Evolutionary conservation across 2,797 vertebrate species (phyloP), one percentile per base, ranked within the genome.

Genomic region (Megalops cyprinoides): DNA sequence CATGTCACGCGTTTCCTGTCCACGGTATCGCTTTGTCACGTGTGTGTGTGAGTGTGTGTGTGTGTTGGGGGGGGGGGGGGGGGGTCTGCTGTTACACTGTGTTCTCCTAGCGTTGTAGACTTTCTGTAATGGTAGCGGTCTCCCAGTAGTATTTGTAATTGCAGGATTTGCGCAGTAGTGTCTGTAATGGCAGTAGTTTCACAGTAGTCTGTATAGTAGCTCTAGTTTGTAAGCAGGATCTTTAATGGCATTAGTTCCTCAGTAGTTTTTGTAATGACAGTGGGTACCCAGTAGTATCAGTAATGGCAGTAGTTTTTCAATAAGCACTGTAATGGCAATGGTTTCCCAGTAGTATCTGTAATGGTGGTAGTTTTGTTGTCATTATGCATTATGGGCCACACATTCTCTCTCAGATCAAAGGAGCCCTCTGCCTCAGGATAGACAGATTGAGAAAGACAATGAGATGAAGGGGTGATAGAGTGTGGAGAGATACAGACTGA

Each of bases 381-480:
- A n/a, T n/a, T n/a, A n/a, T n/a, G n/a, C 92, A 93, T 94, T 95
- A 96, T 89, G 88, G 87, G 86, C 85, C 56, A 84, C 94, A 91
- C 90, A 92, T 93, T 94, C 93, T 92, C 90, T 91, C 86, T 85
- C 84, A 87, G 91, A 89, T 93, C 91, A 93, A 93, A 93, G 91
- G 90, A 86, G 88, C 89, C 82, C 81, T 67, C 85, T 79, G 86
- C 89, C 90, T 91, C 85, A 83, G 88, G 92, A 91, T 67, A 81
- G 69, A 77, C 48, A 28, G 48, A n/a, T 75, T 67, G 74, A 82
- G 82, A 51, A 69, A 71, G 85, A 53, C 87, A 1, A 85, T 65
- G 78, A 1, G 85, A 48, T n/a, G n/a, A n/a, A n/a, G n/a, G n/a
- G n/a, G n/a, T n/a, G n/a, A n/a, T n/a, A n/a, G n/a, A n/a, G n/a